These are phyloP conservation scores for Muraenolepis orangiensis DNA, from an alignment of 2,797 vertebrate genomes.

Conservation along the genomic window DNA sequence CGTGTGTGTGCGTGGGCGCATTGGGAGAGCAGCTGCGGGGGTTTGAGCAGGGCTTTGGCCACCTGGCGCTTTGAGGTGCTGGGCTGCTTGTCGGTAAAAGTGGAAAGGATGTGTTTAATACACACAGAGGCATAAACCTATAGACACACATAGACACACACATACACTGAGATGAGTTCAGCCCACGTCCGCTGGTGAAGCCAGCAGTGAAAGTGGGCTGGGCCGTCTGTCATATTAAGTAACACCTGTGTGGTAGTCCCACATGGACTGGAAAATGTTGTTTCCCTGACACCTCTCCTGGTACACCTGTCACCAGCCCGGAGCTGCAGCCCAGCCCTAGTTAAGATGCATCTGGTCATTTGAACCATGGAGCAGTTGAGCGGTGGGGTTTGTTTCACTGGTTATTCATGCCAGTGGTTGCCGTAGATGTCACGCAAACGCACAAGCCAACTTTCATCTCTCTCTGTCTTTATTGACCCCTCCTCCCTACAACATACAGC, in stretches of 20 bases:
- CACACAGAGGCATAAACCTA: slow-evolving; percentile 12
- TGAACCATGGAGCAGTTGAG: background rate
- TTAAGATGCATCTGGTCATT: background rate
- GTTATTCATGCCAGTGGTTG: background rate
- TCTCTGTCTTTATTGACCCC: background rate
- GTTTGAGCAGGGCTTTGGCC: slow-evolving; percentile 68
- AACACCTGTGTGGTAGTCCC: slow-evolving; percentile 18
- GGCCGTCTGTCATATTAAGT: slow-evolving; percentile 21
- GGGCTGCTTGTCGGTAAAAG: slow-evolving; percentile 58
- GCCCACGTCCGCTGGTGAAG: slow-evolving; percentile 36
- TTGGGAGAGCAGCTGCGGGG: slow-evolving; percentile 70
- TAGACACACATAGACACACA: slow-evolving; percentile 15
- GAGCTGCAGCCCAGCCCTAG: background rate
- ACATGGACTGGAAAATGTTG: background rate
- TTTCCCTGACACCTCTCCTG: background rate
- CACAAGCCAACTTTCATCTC: background rate
- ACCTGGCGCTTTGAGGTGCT: slow-evolving; percentile 72
- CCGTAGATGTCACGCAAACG: background rate
- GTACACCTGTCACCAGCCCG: background rate
- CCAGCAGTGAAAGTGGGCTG: slow-evolving; percentile 27
- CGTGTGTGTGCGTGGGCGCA: slow-evolving; percentile 58
- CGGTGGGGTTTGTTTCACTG: background rate
- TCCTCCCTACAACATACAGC: background rate
- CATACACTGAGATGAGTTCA: slow-evolving; percentile 28
- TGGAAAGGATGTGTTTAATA: slow-evolving; percentile 45